Percentiles rank a stretch among this genome's conserved stretches.
phyloP scores from a whole-genome alignment of 92 coral and sea anemone genomes.

The Chrysogorgia sp. region DNA sequence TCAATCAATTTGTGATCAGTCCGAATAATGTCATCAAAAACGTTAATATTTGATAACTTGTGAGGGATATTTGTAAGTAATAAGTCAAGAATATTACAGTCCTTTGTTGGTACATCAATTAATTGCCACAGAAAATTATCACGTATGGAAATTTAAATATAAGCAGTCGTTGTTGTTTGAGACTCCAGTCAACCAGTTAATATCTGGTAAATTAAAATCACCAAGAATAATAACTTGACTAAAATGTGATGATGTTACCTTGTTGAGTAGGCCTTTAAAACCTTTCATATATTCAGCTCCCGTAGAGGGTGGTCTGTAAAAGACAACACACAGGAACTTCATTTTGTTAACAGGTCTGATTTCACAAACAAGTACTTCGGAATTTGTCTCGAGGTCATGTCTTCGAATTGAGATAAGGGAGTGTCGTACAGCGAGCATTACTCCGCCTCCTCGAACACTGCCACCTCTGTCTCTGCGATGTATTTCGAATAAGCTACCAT shows the following conservation, averaged over 20 bases:
- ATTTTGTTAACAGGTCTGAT: not conserved
- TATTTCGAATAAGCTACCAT: not conserved
- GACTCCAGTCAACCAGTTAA: not conserved
- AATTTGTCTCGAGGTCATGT: not conserved
- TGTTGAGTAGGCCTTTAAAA: not conserved
- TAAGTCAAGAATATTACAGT: not conserved
- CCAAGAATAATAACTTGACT: not conserved
- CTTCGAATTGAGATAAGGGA: not conserved
- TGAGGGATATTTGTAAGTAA: not conserved
- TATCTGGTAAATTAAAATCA: not conserved
- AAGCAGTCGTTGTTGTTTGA: not conserved
- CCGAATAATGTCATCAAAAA: not conserved
- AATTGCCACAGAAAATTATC: not conserved
- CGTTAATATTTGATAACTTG: not conserved
- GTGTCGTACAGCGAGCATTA: not conserved
- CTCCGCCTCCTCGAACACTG: not conserved
- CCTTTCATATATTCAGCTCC: not conserved
- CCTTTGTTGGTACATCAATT: not conserved
- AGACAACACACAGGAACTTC: not conserved
- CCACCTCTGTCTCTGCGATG: not conserved
- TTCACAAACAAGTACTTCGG: slow-evolving; percentile 8
- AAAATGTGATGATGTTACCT: not conserved
- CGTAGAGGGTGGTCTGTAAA: slow-evolving; percentile 6
- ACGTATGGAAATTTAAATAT: not conserved
- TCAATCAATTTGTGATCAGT: not conserved